Percentiles rank a stretch among this genome's conserved stretches.
Conservation (phyloP, 2,797 vertebrate genomes). For the Halcyon chelicuti region DNA sequence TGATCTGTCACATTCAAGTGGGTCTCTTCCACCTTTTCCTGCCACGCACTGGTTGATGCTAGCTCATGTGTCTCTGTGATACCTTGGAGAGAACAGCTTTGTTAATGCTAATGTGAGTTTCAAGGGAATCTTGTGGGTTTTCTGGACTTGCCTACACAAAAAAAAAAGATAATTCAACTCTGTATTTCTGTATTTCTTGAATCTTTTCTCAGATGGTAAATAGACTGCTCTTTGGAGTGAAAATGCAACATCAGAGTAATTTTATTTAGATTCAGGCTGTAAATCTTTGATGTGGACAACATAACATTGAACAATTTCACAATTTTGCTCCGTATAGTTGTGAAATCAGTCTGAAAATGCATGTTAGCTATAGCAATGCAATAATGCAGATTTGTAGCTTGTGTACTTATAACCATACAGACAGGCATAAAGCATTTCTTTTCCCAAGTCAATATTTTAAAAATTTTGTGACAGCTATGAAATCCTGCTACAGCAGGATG, state of each 20-base stretch:
- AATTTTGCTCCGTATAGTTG: not conserved
- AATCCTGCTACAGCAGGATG: conserved; percentile 41
- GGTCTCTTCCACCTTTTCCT: not conserved
- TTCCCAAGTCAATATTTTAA: conserved; percentile 40
- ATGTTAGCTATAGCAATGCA: conserved; percentile 22
- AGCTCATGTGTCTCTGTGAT: not conserved
- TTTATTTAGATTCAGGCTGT: conserved; percentile 34
- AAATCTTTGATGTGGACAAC: conserved; percentile 59
- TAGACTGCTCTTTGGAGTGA: conserved; percentile 36
- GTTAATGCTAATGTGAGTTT: conserved; percentile 2
- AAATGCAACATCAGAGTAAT: conserved; percentile 49
- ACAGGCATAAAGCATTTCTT: conserved; percentile 36
- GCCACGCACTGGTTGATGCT: not conserved
- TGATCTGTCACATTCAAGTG: conserved; percentile 16
- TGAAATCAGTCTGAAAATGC: conserved; percentile 64
- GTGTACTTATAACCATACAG: not conserved
- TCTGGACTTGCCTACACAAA: not conserved
- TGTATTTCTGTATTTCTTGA: not conserved
- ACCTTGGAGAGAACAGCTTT: not conserved
- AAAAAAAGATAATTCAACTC: not conserved
- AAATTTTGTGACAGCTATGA: conserved; percentile 63
- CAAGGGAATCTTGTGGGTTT: not conserved
- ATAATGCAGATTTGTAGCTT: conserved; percentile 58
- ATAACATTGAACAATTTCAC: conserved; percentile 32
- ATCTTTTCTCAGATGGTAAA: conserved; percentile 28